phyloP scores from a whole-genome alignment of 1,140 invertebrate species.

The Drosophila funebris region DNA sequence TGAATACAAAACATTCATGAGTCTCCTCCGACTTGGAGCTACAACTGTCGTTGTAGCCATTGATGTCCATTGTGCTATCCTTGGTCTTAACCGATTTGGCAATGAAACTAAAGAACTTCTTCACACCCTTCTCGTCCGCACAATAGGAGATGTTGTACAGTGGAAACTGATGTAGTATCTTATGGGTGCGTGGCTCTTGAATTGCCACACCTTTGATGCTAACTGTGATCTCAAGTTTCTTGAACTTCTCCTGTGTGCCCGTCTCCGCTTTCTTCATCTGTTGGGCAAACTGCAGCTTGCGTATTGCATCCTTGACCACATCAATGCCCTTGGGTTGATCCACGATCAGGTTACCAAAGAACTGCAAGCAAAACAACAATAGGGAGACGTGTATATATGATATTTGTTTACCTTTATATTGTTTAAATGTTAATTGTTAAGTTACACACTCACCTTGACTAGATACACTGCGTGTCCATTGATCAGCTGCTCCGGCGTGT shows the following conservation, averaged over 20 bases:
- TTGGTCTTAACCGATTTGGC: conserved; percentile 90
- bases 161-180: conserved; percentile 96
- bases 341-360: conserved; percentile 96
- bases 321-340: conserved; percentile 98
- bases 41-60: conserved; percentile 59
- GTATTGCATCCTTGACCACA: conserved; percentile 97
- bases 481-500: conserved; percentile 95
- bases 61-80: conserved; percentile 78
- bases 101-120: conserved; percentile 98
- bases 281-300: conserved; percentile 96
- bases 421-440: conserved; percentile 6
- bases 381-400: too few relatives aligned
- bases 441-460: conserved; percentile 91
- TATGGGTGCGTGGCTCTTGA: conserved; percentile 89
- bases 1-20: conserved; percentile 98
- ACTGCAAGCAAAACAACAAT: conserved; percentile 85
- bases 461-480: conserved; percentile 98
- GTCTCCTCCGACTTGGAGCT: conserved; percentile 86
- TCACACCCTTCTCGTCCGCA: conserved; percentile 98
- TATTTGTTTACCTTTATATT: too few relatives aligned
- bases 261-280: conserved; percentile 96
- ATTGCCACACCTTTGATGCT: conserved; percentile 98
- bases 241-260: conserved; percentile 91
- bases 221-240: conserved; percentile 96
- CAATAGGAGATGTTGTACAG: conserved; percentile 99